Evolutionary conservation across 2,797 vertebrate species (phyloP), one percentile per base, ranked within the genome.

Genomic region (Masticophis lateralis): DNA sequence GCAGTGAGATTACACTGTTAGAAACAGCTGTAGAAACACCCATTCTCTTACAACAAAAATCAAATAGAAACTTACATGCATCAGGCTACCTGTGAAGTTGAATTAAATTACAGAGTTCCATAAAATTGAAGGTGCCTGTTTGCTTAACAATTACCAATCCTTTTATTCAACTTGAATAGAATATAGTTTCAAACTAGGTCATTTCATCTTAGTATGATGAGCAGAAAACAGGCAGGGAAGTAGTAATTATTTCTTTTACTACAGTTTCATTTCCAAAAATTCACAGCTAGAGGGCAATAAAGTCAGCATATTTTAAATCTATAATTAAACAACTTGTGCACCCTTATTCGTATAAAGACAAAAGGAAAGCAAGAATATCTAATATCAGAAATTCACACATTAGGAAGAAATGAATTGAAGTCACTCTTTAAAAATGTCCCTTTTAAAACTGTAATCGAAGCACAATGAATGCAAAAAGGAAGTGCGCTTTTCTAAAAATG

Each of bases 241-340:
- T 7, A 57, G 69, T 89, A 93, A 93, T 93, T 93, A 91, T 56
- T 91, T 93, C 43, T 91, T 32, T 66, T 56, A 93, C 20, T 91
- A 89, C 66, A 43, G 5, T 91, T 89, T 83, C 90, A 89, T 90
- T 94, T 94, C 83, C 92, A 51, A 90, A 86, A 74, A 79, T 74
- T 1, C 90, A 25, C 93, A 83, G 93, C 90, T 18, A 55, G 89
- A 93, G 92, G 94, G 87, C 89, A 93, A 95, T 92, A 89, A 55
- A 87, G 87, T 92, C 10, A 0, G 43, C 32, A n/a, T 60, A 59
- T 66, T 60, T 66, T 3, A 61, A 90, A 94, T 60, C 74, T 7
- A 93, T 92, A 59, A 92, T 92, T 92, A 89, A 92, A 9, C 32
- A 60, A 0, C 47, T 32, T 86, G 51, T 51, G 63, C 8, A 86